A percentile compares a stretch with the other conserved stretches of the same genome.
Evolutionary conservation across 2,888 invertebrate species (phyloP).

Genomic region (Synergus japonicus): DNA sequence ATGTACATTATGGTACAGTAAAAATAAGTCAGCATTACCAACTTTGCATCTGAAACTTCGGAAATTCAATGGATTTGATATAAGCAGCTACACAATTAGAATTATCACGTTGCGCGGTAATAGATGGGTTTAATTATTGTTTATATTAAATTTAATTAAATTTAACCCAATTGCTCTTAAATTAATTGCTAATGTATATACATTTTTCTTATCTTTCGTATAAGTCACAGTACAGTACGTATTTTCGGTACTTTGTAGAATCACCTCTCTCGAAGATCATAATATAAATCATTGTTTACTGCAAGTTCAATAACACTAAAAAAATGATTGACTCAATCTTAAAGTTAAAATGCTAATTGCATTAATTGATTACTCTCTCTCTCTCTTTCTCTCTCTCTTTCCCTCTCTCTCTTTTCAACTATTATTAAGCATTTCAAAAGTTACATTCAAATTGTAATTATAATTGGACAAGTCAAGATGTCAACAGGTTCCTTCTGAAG

Average conservation of each 20-base stretch:
- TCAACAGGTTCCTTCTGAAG: background rate
- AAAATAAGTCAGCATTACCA: background rate
- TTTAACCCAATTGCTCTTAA: conserved; percentile 10
- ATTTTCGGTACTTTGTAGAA: conserved; percentile 65
- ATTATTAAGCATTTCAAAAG: too few relatives aligned
- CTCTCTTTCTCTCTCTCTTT: too few relatives aligned
- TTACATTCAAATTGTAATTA: too few relatives aligned
- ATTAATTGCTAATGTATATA: conserved; percentile 30
- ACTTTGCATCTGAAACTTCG: conserved; percentile 1
- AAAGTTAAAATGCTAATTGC: too few relatives aligned
- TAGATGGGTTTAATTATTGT: conserved; percentile 3
- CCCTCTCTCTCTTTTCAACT: too few relatives aligned
- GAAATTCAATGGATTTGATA: background rate
- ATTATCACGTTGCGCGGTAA: conserved; percentile 25
- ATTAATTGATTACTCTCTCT: too few relatives aligned
- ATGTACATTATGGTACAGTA: background rate
- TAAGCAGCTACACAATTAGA: conserved; percentile 15
- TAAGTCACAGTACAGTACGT: conserved; percentile 72
- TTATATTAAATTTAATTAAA: background rate
- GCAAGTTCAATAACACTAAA: background rate
- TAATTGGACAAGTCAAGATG: background rate
- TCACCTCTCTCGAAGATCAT: conserved; percentile 52
- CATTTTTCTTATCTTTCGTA: conserved; percentile 45
- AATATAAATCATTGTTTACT: background rate
- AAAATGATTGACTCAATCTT: too few relatives aligned